A percentile compares a stretch with the other conserved stretches of the same genome.
Conservation (phyloP, 2,113 vertebrate genomes). For the Cariama cristata region DNA sequence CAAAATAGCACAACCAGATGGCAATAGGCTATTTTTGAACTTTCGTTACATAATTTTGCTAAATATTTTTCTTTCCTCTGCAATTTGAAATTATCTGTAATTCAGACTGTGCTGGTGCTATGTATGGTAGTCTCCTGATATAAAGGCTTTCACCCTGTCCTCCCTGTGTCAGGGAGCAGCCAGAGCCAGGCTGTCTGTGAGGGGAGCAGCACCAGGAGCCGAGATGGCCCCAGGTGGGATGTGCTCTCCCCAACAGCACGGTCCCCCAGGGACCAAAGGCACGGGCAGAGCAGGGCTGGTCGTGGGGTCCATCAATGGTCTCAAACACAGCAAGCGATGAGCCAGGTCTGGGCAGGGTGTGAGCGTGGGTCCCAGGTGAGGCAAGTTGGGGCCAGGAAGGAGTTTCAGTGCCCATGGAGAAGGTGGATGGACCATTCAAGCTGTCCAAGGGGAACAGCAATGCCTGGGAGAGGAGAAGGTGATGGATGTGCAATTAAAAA, state of each 20-base stretch:
- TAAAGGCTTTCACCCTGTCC: background rate
- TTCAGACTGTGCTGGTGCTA: background rate
- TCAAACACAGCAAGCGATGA: background rate
- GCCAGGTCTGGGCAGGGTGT: background rate
- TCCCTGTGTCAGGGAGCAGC: background rate
- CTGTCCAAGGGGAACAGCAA: background rate
- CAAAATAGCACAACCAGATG: conserved; percentile 64
- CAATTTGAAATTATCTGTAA: background rate
- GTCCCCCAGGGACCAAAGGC: background rate
- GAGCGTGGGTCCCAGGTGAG: background rate
- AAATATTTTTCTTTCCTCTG: conserved; percentile 52
- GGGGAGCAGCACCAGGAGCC: accelerated
- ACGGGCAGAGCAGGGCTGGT: accelerated
- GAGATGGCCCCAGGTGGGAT: background rate
- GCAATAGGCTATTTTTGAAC: conserved; percentile 53
- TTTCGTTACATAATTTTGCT: conserved; percentile 53
- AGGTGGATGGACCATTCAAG: background rate
- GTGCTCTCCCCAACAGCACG: accelerated
- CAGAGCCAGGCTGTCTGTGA: background rate
- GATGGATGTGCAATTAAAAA: background rate
- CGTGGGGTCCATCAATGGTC: accelerated
- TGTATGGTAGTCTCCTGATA: background rate
- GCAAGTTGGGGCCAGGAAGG: background rate
- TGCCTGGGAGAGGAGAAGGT: background rate
- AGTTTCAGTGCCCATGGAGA: background rate